Conservation (phyloP, 2,888 invertebrate genomes). For the Nasonia oneida region DNA sequence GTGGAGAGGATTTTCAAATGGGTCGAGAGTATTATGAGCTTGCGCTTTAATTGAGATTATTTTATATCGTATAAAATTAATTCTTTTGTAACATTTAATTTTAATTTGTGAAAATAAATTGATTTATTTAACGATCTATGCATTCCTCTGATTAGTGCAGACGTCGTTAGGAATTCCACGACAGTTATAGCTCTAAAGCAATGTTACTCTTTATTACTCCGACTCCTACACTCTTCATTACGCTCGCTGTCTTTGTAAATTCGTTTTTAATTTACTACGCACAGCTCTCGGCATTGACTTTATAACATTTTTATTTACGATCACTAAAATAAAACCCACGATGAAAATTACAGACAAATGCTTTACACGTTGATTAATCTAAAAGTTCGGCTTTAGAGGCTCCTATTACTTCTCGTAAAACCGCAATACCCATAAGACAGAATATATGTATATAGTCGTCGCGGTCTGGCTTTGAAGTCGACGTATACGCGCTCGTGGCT, state of each 20-base stretch:
- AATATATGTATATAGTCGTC: background rate
- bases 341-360: background rate
- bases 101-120: constrained; percentile 2
- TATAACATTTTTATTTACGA: background rate
- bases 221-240: background rate
- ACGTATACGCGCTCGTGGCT: background rate
- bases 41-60: background rate
- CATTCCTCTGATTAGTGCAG: background rate
- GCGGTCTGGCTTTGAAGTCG: constrained; percentile 2
- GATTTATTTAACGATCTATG: background rate
- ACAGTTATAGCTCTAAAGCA: background rate
- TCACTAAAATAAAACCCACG: background rate
- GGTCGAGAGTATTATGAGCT: background rate
- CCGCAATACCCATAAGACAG: background rate
- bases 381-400: background rate
- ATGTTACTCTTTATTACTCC: background rate
- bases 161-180: background rate
- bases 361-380: too few species aligned
- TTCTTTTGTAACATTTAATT: too few species aligned
- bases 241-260: background rate
- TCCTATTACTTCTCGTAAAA: background rate
- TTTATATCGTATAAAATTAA: too few species aligned
- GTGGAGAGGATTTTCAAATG: constrained; percentile 1
- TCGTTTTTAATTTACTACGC: background rate
- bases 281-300: background rate